Conservation (phyloP, 1,140 invertebrate species). For the Penaeus japonicus region DNA sequence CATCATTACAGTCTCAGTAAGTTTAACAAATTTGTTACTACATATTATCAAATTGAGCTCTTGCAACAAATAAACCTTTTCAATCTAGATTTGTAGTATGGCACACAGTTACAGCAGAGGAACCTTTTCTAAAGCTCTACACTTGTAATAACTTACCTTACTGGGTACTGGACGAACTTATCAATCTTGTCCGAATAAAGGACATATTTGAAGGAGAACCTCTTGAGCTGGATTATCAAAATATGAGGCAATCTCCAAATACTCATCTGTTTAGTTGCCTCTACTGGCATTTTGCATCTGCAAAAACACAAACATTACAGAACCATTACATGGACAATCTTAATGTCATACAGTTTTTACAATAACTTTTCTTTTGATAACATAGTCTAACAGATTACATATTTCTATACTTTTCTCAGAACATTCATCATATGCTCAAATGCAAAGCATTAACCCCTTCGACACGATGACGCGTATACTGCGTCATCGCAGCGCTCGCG, state of each 20-base stretch:
- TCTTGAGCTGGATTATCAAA: slow-evolving; percentile 67
- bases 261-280: slow-evolving; percentile 67
- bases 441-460: no score
- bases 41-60: no score
- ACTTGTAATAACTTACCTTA: slow-evolving; percentile 61
- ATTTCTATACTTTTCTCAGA: no score
- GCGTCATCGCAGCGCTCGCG: no score
- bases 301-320: neutral
- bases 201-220: slow-evolving; percentile 66
- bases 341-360: no score
- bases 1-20: no score
- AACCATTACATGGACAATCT: neutral
- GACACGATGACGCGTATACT: no score
- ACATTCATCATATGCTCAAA: no score
- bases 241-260: slow-evolving; percentile 66
- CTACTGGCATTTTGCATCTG: slow-evolving; percentile 65
- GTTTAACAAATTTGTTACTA: no score
- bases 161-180: slow-evolving; percentile 68
- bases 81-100: neutral
- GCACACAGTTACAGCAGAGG: neutral
- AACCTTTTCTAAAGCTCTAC: neutral
- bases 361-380: no score
- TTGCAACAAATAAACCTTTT: no score
- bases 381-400: no score
- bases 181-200: slow-evolving; percentile 68